phyloP scores from a whole-genome alignment of 2,888 invertebrate genomes.

The Melipona beecheii region DNA sequence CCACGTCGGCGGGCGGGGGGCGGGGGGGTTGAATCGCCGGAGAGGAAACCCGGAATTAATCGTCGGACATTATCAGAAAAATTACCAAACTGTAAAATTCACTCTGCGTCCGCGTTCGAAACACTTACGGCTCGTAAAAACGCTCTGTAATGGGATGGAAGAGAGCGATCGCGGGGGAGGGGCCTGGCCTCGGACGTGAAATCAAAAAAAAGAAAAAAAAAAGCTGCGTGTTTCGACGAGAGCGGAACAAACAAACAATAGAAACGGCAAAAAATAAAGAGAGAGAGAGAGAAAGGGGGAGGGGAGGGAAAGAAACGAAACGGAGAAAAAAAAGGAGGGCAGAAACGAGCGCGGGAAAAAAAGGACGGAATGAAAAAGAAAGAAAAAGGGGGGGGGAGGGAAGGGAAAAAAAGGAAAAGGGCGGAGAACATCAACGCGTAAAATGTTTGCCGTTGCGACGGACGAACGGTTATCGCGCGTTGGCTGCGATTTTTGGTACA shows the following conservation, averaged over 20 bases:
- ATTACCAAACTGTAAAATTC: conserved; percentile 69
- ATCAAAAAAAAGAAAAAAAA: conserved; percentile 17
- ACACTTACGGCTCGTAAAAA: conserved; percentile 71
- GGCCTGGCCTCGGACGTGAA: neutral
- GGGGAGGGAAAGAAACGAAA: conserved; percentile 3
- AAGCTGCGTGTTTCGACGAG: conserved; percentile 48
- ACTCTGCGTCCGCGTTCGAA: conserved; percentile 63
- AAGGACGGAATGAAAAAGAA: conserved; percentile 6
- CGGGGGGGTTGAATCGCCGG: too few relatives aligned
- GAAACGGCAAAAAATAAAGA: conserved; percentile 1
- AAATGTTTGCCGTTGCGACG: conserved; percentile 74
- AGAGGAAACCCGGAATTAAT: conserved; percentile 49
- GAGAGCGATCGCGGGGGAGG: conserved; percentile 34
- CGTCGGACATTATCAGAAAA: conserved; percentile 68
- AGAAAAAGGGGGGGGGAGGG: neutral
- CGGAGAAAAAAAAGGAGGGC: neutral
- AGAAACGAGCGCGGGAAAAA: neutral
- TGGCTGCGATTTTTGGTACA: conserved; percentile 71
- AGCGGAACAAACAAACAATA: conserved; percentile 23
- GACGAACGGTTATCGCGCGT: conserved; percentile 72
- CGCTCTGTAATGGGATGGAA: conserved; percentile 32
- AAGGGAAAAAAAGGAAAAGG: conserved; percentile 26
- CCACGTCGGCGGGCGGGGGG: too few relatives aligned
- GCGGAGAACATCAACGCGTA: conserved; percentile 70
- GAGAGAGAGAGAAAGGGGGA: too few relatives aligned